These are phyloP conservation scores for Labeo rohita DNA, from an alignment of 2,113 vertebrate genomes.

Conservation along the genomic window DNA sequence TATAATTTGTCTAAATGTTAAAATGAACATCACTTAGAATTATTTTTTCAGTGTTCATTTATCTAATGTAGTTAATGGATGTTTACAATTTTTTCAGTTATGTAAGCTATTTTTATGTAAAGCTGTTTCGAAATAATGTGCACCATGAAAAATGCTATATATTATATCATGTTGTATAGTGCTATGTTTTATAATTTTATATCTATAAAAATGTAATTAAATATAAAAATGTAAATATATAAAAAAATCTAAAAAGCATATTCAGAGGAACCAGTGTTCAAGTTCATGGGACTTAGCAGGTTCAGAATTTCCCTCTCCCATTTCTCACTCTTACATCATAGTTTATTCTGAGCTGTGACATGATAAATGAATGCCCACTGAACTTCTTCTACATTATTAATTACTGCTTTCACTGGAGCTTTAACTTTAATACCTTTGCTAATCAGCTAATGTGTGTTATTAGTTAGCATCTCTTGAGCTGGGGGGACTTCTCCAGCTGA, in stretches of 20 bases:
- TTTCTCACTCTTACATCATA: not conserved
- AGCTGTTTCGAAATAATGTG: not conserved
- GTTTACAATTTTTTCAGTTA: not conserved
- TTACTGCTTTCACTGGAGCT: constrained; percentile 9
- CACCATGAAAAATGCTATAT: not conserved
- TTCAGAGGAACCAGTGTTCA: not conserved
- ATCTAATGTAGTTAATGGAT: not conserved
- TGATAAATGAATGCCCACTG: not conserved
- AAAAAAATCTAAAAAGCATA: not conserved
- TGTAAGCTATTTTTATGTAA: not conserved
- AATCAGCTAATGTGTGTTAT: constrained; percentile 15
- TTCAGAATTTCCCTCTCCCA: not conserved
- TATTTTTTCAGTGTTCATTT: not conserved
- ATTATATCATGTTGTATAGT: not conserved
- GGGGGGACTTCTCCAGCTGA: constrained; percentile 12
- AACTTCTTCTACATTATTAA: constrained; percentile 13
- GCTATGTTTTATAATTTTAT: not conserved
- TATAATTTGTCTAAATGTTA: not conserved
- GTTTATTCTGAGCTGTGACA: not conserved
- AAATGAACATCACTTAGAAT: not conserved
- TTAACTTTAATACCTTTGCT: constrained; percentile 9
- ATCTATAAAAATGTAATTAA: too few relatives aligned
- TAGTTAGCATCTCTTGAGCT: constrained; percentile 10
- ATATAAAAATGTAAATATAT: too few relatives aligned
- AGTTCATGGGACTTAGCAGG: not conserved